A percentile compares a stretch with the other conserved stretches of the same genome.
Conservation (phyloP, 2,797 vertebrate genomes). For the Enoplosus armatus region DNA sequence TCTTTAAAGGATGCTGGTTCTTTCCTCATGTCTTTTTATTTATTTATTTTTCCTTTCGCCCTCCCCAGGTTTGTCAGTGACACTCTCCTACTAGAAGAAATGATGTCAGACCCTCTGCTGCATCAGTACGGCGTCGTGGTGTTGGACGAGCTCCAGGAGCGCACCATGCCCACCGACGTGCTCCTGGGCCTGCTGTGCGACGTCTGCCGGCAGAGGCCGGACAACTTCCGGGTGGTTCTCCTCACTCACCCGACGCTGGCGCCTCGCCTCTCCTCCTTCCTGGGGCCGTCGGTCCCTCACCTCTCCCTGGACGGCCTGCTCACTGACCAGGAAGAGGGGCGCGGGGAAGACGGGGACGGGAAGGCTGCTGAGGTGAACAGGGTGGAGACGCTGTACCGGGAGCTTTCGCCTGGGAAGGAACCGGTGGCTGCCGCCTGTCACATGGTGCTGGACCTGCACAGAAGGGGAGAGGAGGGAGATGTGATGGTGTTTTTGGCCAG, state of each 20-base stretch:
- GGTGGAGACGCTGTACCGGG: slow-evolving; percentile 84
- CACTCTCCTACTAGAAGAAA: slow-evolving; percentile 91
- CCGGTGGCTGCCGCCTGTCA: slow-evolving; percentile 85
- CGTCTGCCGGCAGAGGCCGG: slow-evolving; percentile 87
- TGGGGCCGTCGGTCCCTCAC: slow-evolving; percentile 84
- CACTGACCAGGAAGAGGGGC: slow-evolving; percentile 7
- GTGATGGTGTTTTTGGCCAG: slow-evolving; percentile 92
- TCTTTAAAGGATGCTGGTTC: neutral
- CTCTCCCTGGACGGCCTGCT: slow-evolving; percentile 76
- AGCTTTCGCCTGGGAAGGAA: slow-evolving; percentile 75
- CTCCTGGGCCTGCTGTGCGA: slow-evolving; percentile 93
- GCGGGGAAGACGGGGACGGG: neutral
- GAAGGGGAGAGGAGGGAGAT: slow-evolving; percentile 87
- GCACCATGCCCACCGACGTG: slow-evolving; percentile 91
- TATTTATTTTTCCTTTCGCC: neutral
- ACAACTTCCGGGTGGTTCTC: slow-evolving; percentile 90
- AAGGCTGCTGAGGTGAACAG: neutral
- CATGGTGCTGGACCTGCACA: slow-evolving; percentile 91
- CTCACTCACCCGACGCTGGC: slow-evolving; percentile 86
- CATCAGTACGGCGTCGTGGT: slow-evolving; percentile 90
- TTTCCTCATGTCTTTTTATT: neutral
- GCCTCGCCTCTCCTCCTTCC: slow-evolving; percentile 85
- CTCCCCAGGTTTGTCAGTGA: slow-evolving; percentile 91
- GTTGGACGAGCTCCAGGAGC: slow-evolving; percentile 94
- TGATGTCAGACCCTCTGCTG: slow-evolving; percentile 92